Base-by-base conservation (phyloP, 2,888 invertebrate species). In the Parnassius orleans region DNA sequence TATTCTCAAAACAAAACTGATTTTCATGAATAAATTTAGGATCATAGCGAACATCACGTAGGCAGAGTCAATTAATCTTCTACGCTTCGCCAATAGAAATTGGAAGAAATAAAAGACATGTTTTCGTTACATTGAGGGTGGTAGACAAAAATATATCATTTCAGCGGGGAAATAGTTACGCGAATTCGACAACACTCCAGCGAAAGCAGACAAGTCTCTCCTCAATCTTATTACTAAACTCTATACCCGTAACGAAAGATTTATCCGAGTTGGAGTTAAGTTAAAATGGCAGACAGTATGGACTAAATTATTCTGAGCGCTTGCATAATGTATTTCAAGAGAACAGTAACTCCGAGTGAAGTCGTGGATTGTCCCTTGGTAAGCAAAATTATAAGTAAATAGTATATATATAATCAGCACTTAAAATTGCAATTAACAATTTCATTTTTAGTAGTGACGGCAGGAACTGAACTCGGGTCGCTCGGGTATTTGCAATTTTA, bases 201-300 rank as follows among this genome's bases (percentile, higher is more conserved):
- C 51, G 51, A 51, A 51, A 51, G 5, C 12, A 15, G 24, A 7
- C 51, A 51, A 24, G 51, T 51, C 51, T 51, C 51, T 24, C 51
- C 51, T 51, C 51, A 0, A 11, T 12, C 10, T 51, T 51, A 24
- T 14, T 43, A 11, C 33, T 10, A 43, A 10, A 11, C 43, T 43
- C 43, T 1, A 14, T 14, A 12, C 11, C 14, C 9, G n/a, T 7
- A 14, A 48, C 9, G 9, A 46, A 12, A 12, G 12, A 12, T 46
- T n/a, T n/a, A 46, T 15, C 15, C 7, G 7, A 15, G 50, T 52
- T 12, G 52, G 52, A 33, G 33, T 24, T 19, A 52, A 33, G 10
- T 52, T 50, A 1, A 33, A 52, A 52, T 52, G 52, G 52, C 52
- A 52, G 52, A 33, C 33, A 52, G 12, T 33, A 7, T 19, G 15